Evolutionary conservation across 53 echinoderm and acorn worm species (phyloP).

Genomic region (Crossaster papposus): DNA sequence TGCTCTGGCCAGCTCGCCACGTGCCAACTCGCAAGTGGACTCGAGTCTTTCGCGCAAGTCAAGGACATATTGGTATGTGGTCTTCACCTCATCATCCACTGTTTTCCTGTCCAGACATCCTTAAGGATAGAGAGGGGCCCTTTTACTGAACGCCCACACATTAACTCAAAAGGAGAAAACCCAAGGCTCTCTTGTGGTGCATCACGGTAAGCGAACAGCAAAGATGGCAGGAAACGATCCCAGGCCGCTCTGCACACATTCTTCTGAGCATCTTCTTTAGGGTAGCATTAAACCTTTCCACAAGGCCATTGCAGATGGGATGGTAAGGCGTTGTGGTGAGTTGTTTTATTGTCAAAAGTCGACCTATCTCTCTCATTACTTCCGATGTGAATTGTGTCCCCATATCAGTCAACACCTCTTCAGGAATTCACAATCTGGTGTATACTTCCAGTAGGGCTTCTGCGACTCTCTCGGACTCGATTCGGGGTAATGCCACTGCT

Average conservation of each 20-base stretch:
- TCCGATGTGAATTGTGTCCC: too few relatives aligned
- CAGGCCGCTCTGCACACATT: constrained; percentile 55
- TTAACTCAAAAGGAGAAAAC: constrained; percentile 45
- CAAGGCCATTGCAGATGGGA: constrained; percentile 59
- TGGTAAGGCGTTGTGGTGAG: too few relatives aligned
- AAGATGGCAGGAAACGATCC: constrained; percentile 49
- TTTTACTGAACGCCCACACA: constrained; percentile 32
- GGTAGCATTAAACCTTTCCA: constrained; percentile 54
- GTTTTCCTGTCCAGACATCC: constrained; percentile 59
- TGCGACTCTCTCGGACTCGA: constrained; percentile 21
- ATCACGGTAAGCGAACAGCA: constrained; percentile 59
- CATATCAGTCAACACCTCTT: constrained; percentile 26
- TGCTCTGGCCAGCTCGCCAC: background rate
- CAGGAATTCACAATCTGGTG: background rate
- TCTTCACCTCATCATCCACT: constrained; percentile 41
- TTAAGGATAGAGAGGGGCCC: constrained; percentile 59
- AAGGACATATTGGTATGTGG: constrained; percentile 64
- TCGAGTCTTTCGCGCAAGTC: constrained; percentile 57
- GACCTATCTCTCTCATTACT: too few relatives aligned
- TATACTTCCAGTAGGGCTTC: constrained; percentile 24
- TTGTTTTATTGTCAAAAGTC: too few relatives aligned
- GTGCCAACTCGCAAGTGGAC: constrained; percentile 52
- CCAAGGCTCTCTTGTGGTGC: constrained; percentile 49
- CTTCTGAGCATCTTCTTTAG: constrained; percentile 42
- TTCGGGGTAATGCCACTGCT: constrained; percentile 14